Evolutionary conservation across 2,113 vertebrate species (phyloP).

Genomic region (Tautogolabrus adspersus): DNA sequence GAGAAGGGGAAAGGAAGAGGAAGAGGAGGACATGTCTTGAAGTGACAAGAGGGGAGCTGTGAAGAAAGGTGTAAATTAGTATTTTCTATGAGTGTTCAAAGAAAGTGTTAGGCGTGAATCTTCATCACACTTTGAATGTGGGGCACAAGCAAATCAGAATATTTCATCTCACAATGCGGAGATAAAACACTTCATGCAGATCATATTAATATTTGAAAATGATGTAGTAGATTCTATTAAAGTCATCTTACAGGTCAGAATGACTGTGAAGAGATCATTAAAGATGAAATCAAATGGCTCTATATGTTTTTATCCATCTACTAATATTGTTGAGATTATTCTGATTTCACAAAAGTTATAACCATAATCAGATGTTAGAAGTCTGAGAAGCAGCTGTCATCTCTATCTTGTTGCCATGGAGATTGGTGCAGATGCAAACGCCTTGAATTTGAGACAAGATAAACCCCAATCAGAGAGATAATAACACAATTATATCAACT

Average conservation of each 20-base stretch:
- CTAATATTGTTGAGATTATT: constrained; percentile 1
- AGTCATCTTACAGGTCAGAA: neutral
- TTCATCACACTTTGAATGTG: constrained; percentile 44
- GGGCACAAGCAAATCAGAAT: constrained; percentile 51
- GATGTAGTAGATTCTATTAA: neutral
- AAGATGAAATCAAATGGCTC: neutral
- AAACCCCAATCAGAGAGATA: constrained; percentile 13
- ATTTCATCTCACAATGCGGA: constrained; percentile 48
- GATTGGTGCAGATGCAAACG: constrained; percentile 3
- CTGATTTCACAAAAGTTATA: constrained; percentile 1
- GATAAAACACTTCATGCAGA: constrained; percentile 38
- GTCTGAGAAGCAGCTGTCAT: constrained; percentile 22
- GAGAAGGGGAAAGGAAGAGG: constrained; percentile 23
- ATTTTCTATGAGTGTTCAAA: constrained; percentile 70
- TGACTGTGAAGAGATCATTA: neutral
- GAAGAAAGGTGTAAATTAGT: constrained; percentile 77
- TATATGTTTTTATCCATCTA: neutral
- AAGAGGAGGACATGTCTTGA: constrained; percentile 49
- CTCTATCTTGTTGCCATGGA: constrained; percentile 39
- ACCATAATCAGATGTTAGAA: constrained; percentile 4
- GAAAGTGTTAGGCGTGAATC: constrained; percentile 57
- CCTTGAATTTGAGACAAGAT: neutral
- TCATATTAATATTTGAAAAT: constrained; percentile 39
- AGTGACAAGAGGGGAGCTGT: constrained; percentile 59
- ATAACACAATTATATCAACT: too few species aligned